Base-by-base conservation (phyloP, 2,888 invertebrate genomes). In the Cosmia trapezina region DNA sequence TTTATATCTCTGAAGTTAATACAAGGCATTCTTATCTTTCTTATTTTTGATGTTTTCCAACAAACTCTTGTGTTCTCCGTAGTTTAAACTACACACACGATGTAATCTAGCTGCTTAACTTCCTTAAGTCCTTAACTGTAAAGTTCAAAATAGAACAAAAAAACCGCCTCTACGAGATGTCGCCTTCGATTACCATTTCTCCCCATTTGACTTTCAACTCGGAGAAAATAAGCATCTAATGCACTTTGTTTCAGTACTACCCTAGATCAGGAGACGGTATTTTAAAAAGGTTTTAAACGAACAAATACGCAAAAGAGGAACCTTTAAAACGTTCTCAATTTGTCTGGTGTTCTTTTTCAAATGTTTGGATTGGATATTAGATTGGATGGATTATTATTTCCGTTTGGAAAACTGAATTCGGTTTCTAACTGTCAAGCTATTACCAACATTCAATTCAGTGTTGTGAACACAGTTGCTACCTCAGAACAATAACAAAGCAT, bases 161-260 rank as follows among this genome's bases (percentile, higher is more conserved):
- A 67, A n/a, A 37, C 6, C 7, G 28, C 22, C 54, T 49, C 54
- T 19, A 53, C 37, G 64, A 28, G 61, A 65, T 61, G 41, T 74
- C 57, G 54, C 72, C 68, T 70, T 66, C 69, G 68, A 80, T 76
- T 72, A 74, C 57, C 69, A 74, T 68, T 76, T 71, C 28, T 57
- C 22, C 57, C 74, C 70, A 70, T 76, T 80, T 67, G 57, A 74
- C 57, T 85, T 83, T 61, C 70, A 76, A 80, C 66, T 64, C 51
- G 1, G 17, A 66, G 74, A 67, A 74, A 83, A 76, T 69, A 83
- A 83, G 71, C 57, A 75, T 67, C 57, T 76, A 71, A 84, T 84
- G 76, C 79, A 83, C 75, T 83, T 79, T 64, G 80, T 83, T 73
- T 68, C 51, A 70, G 17, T 53, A 49, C 37, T 12, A 28, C 11